Base-by-base conservation (phyloP, 1,140 invertebrate species). In the Araneus ventricosus region DNA sequence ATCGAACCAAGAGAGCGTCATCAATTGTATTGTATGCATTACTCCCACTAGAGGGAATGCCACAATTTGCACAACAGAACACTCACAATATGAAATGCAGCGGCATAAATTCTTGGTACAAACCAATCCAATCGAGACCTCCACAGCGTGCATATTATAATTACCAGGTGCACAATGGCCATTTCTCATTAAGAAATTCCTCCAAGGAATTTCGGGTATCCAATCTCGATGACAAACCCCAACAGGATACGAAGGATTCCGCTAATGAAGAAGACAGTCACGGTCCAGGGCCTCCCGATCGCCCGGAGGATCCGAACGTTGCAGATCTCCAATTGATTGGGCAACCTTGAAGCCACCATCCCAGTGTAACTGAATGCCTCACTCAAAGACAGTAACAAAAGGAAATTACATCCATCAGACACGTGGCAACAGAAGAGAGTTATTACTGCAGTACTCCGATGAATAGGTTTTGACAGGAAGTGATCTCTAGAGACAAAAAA, bases 201-300 rank as follows among this genome's bases (percentile, higher is more conserved):
- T 75, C 14, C 30, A 27, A 75, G 34, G 70, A 37, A 75, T 75
- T 75, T 30, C 34, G 27, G 14, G 34, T 17, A 34, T 75, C 70
- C 20, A 17, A 30, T 75, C 14, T n/a, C n/a, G 30, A 37, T 75
- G 70, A 75, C 70, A 75, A 75, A 75, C 59, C 59, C 45, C 59
- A 63, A 63, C 30, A 75, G 30, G 70, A 75, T 75, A 75, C 30
- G 70, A 75, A 27, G 70, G 30, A 75, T 75, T 75, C 70, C 30
- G 14, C 30, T 75, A 75, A 75, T 75, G 70, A 75, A 75, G 67
- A 75, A 67, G 67, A 75, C 27, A 75, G 70, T 75, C 70, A 75
- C 70, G 70, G 70, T 75, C 70, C 30, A 34, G 30, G 20, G 70
- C 17, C 27, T 37, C 20, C 14, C 30, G 70, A 75, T 75, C 63